Evolutionary conservation across 2,113 vertebrate genomes (phyloP), one percentile per base, ranked within the genome.

Genomic region (Tragelaphus scriptus): DNA sequence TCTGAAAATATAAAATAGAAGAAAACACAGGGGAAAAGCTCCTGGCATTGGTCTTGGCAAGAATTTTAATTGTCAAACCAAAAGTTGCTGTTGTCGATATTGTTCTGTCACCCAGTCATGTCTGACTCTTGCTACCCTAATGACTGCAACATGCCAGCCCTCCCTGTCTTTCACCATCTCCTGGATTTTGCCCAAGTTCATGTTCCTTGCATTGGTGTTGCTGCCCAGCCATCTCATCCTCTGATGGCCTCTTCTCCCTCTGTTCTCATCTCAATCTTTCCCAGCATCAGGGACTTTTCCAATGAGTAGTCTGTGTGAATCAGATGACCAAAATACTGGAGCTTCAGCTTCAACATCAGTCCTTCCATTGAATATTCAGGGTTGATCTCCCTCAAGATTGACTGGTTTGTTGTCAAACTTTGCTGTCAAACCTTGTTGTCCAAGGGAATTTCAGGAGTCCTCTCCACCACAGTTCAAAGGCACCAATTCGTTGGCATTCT

Each of bases 241-340:
- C 16, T 68, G 65, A 68, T 21, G 32, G 8, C 17, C 32, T 36
- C 32, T 36, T 68, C 32, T 68, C 32, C 65, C 36, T 21, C 65
- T 19, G 0, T 17, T n/a, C 65, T 68, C 0, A 0, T n/a, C 32
- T 68, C 0, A 2, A 68, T 11, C 17, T 68, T 68, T 36, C 8
- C 17, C 65, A 68, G 16, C 32, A 36, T 21, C 17, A 68, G 65
- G 17, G 32, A 68, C 32, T 68, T 68, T 68, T 36, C 65, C 32
- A 19, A 36, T 19, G 65, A 68, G 65, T 36, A 10, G 32, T n/a
- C 65, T 68, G 17, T 68, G 17, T 68, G 32, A n/a, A 68, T 36
- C 17, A 68, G 32, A 68, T 68, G 65, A 68, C 65, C 65, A 68
- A 68, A 36, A 68, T 36, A 36, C 65, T 68, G 32, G 17, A 68